Conservation (phyloP, 2,113 vertebrate species). For the Lepus americanus region DNA sequence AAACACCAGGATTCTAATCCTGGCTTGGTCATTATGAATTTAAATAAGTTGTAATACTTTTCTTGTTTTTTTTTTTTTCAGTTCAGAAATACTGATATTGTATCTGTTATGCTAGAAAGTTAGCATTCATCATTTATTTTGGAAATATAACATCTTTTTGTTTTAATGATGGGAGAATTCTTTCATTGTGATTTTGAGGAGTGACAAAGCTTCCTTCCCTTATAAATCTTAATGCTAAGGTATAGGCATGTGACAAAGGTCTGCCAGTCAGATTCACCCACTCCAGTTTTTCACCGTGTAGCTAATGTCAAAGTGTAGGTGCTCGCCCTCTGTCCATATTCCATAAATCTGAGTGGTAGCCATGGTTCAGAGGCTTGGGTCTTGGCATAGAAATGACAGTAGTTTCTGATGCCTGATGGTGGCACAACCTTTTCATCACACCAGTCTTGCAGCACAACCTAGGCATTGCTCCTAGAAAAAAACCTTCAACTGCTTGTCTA, state of each 20-base stretch:
- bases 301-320: background rate
- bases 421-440: background rate
- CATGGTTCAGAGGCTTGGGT: no score
- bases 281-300: background rate
- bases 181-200: background rate
- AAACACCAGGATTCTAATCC: background rate
- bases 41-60: background rate
- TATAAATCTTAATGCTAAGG: background rate
- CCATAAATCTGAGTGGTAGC: background rate
- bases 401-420: no score
- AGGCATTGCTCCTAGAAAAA: background rate
- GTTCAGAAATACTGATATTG: background rate
- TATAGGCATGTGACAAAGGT: background rate
- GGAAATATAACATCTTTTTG: background rate
- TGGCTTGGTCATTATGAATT: background rate
- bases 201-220: background rate
- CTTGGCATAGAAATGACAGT: background rate
- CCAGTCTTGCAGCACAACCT: rapidly evolving
- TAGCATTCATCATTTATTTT: background rate
- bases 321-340: background rate
- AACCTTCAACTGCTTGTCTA: rapidly evolving
- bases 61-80: background rate
- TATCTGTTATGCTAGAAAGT: background rate
- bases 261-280: background rate
- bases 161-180: background rate